These are phyloP conservation scores for Babylonia areolata DNA, from an alignment of 1,140 invertebrate genomes.

Conservation along the genomic window DNA sequence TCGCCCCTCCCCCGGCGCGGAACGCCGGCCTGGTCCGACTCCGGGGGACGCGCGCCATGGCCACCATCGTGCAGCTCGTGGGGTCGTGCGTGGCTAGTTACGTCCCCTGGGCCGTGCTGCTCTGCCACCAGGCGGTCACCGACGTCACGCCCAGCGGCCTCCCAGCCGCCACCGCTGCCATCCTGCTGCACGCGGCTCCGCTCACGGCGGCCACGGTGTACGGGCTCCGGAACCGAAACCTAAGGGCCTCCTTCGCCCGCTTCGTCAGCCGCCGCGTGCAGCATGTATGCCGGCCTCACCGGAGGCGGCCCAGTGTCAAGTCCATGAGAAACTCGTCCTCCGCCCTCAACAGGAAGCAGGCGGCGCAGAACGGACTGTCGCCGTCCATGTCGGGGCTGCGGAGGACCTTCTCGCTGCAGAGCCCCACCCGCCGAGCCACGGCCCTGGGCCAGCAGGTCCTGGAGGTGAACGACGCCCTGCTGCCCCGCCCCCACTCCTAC, in stretches of 20 bases:
- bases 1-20: constrained; percentile 52
- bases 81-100: constrained; percentile 66
- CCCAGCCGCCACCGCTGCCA: constrained; percentile 56
- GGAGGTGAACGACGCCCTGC: constrained; percentile 13
- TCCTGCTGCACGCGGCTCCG: constrained; percentile 62
- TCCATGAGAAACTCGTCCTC: constrained; percentile 45
- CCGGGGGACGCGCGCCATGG: constrained; percentile 65
- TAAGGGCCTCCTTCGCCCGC: constrained; percentile 61
- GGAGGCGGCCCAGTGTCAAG: constrained; percentile 59
- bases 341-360: constrained; percentile 32
- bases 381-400: constrained; percentile 39
- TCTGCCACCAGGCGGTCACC: constrained; percentile 49
- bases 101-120: constrained; percentile 62
- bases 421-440: neutral
- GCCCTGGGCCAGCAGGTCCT: neutral
- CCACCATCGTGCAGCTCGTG: constrained; percentile 64
- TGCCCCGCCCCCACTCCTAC: constrained; percentile 55
- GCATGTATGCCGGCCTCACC: constrained; percentile 55
- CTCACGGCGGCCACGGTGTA: constrained; percentile 64
- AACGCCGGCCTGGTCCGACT: constrained; percentile 49
- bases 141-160: constrained; percentile 42
- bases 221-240: constrained; percentile 64
- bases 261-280: constrained; percentile 57
- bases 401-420: constrained; percentile 54
- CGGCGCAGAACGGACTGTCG: constrained; percentile 37